Evolutionary conservation across 2,797 vertebrate species (phyloP).

Genomic region (Falco berigora): DNA sequence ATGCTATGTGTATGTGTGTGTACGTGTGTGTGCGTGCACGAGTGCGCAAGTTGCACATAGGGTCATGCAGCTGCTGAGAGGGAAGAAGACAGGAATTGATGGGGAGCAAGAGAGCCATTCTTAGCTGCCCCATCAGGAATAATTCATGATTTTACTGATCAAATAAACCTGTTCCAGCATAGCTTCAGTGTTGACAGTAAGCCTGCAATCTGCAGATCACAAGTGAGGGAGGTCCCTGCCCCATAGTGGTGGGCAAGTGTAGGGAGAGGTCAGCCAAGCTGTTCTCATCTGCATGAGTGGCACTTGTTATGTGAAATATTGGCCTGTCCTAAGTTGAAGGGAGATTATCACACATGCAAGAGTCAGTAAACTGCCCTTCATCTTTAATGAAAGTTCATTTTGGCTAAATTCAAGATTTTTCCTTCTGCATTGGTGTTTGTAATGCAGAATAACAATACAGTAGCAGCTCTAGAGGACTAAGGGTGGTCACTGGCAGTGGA

Average conservation of each 20-base stretch:
- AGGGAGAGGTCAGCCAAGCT: background rate
- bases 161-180: background rate
- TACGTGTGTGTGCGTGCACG: too few relatives aligned
- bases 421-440: background rate
- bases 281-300: background rate
- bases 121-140: background rate
- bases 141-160: background rate
- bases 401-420: background rate
- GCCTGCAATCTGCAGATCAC: background rate
- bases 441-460: background rate
- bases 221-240: background rate
- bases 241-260: fast-evolving
- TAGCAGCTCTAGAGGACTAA: background rate
- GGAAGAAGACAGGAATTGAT: background rate
- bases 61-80: background rate
- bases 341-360: background rate
- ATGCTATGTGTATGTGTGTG: background rate
- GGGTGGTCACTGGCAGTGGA: background rate
- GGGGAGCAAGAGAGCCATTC: background rate
- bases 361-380: background rate
- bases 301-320: background rate
- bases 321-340: background rate
- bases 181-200: background rate
- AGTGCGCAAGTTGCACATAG: background rate
- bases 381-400: background rate